phyloP scores from a whole-genome alignment of 2,888 invertebrate genomes.

The Chalcosyrphus nemorum region DNA sequence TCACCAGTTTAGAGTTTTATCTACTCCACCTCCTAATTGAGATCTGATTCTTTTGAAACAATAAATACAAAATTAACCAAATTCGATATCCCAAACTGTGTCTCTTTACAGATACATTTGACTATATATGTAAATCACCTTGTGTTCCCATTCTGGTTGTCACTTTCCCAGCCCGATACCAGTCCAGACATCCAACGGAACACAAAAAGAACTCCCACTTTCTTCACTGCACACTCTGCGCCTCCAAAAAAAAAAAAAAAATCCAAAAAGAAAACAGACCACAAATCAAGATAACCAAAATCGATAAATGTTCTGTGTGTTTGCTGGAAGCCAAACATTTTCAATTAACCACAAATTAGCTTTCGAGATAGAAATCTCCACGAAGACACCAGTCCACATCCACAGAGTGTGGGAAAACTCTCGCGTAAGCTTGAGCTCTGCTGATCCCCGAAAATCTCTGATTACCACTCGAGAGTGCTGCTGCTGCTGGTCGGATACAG shows the following conservation, averaged over 20 bases:
- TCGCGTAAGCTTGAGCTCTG: constrained; percentile 25
- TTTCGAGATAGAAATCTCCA: constrained; percentile 61
- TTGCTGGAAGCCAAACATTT: constrained; percentile 71
- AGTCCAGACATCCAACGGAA: background rate
- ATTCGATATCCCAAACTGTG: constrained; percentile 38
- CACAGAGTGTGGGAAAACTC: constrained; percentile 69
- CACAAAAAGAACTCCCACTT: constrained; percentile 54
- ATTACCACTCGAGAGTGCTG: constrained; percentile 24
- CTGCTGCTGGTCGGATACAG: background rate
- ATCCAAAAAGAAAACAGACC: constrained; percentile 30
- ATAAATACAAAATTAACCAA: constrained; percentile 46
- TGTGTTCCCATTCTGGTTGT: constrained; percentile 45
- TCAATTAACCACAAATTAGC: constrained; percentile 73
- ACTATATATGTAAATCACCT: constrained; percentile 49
- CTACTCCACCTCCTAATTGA: constrained; percentile 35
- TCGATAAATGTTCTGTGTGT: constrained; percentile 67
- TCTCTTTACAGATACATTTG: too few relatives aligned
- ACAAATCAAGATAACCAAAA: constrained; percentile 67
- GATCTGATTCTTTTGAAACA: constrained; percentile 33
- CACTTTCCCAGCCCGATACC: constrained; percentile 66
- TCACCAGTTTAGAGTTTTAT: too few relatives aligned
- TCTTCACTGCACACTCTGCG: constrained; percentile 14
- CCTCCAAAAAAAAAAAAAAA: background rate
- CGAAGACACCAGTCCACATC: too few relatives aligned
- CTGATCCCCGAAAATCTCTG: background rate